Base-by-base conservation (phyloP, 2,113 vertebrate genomes). In the Tympanuchus pallidicinctus region DNA sequence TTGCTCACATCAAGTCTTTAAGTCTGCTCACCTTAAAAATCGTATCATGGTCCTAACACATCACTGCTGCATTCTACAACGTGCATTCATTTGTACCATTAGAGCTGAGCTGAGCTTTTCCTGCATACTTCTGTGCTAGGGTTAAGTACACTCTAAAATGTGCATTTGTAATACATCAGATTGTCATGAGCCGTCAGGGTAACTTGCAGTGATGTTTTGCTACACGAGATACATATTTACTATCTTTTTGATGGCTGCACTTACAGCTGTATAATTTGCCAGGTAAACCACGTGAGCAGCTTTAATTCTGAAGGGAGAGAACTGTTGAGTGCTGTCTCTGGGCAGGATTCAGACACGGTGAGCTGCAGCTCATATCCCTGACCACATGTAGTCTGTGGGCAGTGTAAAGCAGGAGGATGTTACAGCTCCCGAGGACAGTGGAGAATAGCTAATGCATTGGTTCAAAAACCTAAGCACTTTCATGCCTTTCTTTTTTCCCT, bases 361-460 rank as follows among this genome's bases (percentile, higher is more conserved):
- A 54, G 30, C 43, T 82, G 1, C 24, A 38, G 15, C 43, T 28
- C 36, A 50, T 40, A 45, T 6, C 30, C 34, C 63, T 73, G 25
- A 45, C 40, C 28, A 40, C 0, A 5, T 17, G 34, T 43, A 56
- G 43, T 13, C 56, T 1, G 25, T 3, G 3, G 0, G 1, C 22
- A 67, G 45, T 27, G 52, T 43, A 42, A 63, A 60, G n/a, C 2
- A 22, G 34, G 19, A 80, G 34, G 40, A 40, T 63, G 52, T 13
- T 66, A 67, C 32, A 84, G 52, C 8, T 28, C 71, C 36, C 5
- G 2, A 74, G 54, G 30, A 36, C 45, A 57, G 32, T 5, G 4
- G 19, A 81, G 43, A 76, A 67, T 13, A 59, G 14, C 40, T 71
- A 63, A 63, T 25, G 50, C 7, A 22, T 42, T 50, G 24, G 45